Evolutionary conservation across 2,888 invertebrate species (phyloP), one percentile per base, ranked within the genome.

Genomic region (Lepas anatifera): DNA sequence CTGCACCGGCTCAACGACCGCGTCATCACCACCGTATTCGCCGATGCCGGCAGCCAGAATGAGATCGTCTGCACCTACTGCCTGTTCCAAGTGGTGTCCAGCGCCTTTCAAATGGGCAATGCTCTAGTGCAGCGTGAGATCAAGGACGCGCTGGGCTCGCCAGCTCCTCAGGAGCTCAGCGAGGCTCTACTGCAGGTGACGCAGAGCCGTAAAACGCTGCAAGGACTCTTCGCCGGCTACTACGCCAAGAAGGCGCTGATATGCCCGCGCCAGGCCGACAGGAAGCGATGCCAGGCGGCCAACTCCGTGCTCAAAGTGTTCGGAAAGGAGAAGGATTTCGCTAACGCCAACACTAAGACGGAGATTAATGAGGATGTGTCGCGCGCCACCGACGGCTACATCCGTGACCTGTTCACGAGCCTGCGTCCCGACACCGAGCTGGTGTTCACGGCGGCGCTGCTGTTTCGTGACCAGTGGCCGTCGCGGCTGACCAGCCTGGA

Each of bases 1-100:
- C 64, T 64, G 25, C 39, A 64, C 64, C 39, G 64, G 25, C 64
- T 64, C 37, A 64, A 64, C 39, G 64, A 64, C 64, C 37, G 25
- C 39, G 39, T 64, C 39, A 64, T 64, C 37, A 1, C n/a, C 37
- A n/a, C n/a, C 25, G 37, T 27, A 11, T 37, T 39, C 39, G 16
- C 41, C 41, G 41, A 41, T 10, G 11, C 10, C 11, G n/a, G 22
- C 35, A 35, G 35, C 63, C 37, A 16, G 25, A 64, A 64, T 16
- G 64, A 64, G 39, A 39, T 64, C 37, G 64, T 64, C 3, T 64
- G 64, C 39, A 64, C 39, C 37, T 64, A 37, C n/a, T 64, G 64
- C 35, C 37, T 64, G 37, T 25, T 64, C 11, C 39, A 39, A 27
- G 64, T 64, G 64, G 37, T 64, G 37, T 18, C 37, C 10, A 39